Evolutionary conservation across 1,140 invertebrate genomes (phyloP), one percentile per base, ranked within the genome.

Genomic region (Zelostemma sp.): DNA sequence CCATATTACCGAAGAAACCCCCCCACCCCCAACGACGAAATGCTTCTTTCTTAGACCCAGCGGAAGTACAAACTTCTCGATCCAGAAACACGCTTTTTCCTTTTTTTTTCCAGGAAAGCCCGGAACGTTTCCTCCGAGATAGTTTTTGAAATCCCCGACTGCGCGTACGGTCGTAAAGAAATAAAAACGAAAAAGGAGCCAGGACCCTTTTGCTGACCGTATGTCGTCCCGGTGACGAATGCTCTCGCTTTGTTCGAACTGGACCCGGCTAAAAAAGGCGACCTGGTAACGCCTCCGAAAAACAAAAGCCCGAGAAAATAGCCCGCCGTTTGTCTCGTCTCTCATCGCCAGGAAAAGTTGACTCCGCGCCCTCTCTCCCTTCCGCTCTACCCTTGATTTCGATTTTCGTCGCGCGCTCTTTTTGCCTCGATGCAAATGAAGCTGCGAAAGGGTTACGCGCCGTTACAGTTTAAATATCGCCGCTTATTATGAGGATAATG

Each of bases 391-490:
- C 58, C 68, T 48, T 41, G 61, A 47, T 46, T 63, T 8, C 47
- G 59, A 70, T 63, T 64, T 68, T 59, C 21, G 33, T 12, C 45
- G 57, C 62, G 48, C 51, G 19, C 43, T 38, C 33, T 35, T 35
- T 48, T 28, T 50, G 49, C 45, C 18, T 17, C 43, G 41, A 75
- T 77, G 71, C 73, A 75, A 77, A 77, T 77, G 70, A 75, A 45
- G 61, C 61, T 58, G 50, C 60, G 3, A 77, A 77, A 73, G 75
- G 75, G 75, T 75, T 75, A 45, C 47, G 31, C 31, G 33, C 46
- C 65, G 70, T 68, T 73, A 68, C 76, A 75, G 67, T 80, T 79
- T 77, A 81, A 82, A 80, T 82, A 80, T 80, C 79, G 76, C 40
- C 49, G 74, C 50, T 72, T 68, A 79, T 82, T 81, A 78, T 81